phyloP scores from a whole-genome alignment of 2,797 vertebrate genomes.

The Halcyon smyrnensis region DNA sequence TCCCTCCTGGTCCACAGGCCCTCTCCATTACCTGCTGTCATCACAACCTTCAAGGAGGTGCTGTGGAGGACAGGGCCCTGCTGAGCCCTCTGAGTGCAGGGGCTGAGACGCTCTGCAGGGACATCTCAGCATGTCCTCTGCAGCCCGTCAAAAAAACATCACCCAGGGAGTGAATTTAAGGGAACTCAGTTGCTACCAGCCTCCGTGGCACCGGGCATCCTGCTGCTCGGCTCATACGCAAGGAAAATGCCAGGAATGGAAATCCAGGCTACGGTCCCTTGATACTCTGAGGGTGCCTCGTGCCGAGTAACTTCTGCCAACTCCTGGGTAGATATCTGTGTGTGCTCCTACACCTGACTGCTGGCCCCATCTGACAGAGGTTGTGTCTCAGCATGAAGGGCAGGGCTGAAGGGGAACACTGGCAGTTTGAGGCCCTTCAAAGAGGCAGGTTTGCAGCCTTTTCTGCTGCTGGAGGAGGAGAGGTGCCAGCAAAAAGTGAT shows the following conservation, averaged over 20 bases:
- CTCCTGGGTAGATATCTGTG: fast-evolving
- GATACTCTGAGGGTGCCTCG: not conserved
- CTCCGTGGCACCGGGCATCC: fast-evolving
- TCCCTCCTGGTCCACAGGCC: not conserved
- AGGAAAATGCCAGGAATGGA: not conserved
- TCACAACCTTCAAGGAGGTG: not conserved
- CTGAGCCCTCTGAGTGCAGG: not conserved
- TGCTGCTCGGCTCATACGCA: fast-evolving
- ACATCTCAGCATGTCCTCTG: not conserved
- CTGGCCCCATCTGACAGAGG: not conserved
- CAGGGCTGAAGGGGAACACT: not conserved
- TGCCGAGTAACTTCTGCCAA: not conserved
- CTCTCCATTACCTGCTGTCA: not conserved
- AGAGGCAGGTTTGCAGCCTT: not conserved
- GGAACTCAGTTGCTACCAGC: not conserved
- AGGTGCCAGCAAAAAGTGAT: not conserved
- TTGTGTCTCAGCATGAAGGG: not conserved
- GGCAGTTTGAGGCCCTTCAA: not conserved
- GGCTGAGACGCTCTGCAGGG: not conserved
- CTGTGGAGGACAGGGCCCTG: not conserved
- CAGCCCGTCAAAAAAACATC: not conserved
- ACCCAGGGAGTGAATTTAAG: not conserved
- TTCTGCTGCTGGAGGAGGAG: not conserved
- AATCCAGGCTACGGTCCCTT: not conserved
- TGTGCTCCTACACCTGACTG: not conserved